These are phyloP conservation scores for Gorsachius goisagi DNA, from an alignment of 2,113 vertebrate species.

Conservation along the genomic window DNA sequence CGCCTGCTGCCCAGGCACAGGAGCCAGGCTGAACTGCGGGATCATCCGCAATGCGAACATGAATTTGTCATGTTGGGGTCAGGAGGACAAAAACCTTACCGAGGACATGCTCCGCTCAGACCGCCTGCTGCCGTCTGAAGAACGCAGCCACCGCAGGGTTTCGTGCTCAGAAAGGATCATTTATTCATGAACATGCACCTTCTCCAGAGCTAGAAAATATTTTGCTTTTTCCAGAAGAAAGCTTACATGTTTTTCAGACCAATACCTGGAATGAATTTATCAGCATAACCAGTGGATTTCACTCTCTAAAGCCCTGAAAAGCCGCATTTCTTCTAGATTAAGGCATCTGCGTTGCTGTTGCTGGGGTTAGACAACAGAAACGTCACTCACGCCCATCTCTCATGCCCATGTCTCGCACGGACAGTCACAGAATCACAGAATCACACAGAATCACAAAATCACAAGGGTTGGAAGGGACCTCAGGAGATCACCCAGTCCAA, in stretches of 20 bases:
- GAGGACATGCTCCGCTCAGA: neutral
- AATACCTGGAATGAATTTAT: neutral
- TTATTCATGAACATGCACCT: neutral
- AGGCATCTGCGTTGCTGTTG: neutral
- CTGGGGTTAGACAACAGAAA: neutral
- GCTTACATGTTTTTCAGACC: neutral
- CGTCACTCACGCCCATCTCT: rapidly evolving
- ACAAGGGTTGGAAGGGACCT: no score
- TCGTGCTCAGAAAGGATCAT: neutral
- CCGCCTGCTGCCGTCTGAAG: neutral
- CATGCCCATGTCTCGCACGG: rapidly evolving
- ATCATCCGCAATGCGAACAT: neutral
- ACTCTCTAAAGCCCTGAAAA: neutral
- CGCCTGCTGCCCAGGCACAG: neutral
- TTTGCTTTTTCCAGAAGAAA: neutral
- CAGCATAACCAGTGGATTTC: neutral
- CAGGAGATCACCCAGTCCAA: no score
- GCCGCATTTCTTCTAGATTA: neutral
- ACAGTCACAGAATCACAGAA: no score
- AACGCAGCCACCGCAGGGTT: neutral
- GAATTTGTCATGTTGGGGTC: neutral
- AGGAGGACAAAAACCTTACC: neutral
- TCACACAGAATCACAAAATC: no score
- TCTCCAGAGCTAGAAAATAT: neutral
- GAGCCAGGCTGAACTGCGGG: neutral